Percentiles rank a stretch among this genome's conserved stretches.
Conservation (phyloP, 1,140 invertebrate species). For the Trachymyrmex septentrionalis region DNA sequence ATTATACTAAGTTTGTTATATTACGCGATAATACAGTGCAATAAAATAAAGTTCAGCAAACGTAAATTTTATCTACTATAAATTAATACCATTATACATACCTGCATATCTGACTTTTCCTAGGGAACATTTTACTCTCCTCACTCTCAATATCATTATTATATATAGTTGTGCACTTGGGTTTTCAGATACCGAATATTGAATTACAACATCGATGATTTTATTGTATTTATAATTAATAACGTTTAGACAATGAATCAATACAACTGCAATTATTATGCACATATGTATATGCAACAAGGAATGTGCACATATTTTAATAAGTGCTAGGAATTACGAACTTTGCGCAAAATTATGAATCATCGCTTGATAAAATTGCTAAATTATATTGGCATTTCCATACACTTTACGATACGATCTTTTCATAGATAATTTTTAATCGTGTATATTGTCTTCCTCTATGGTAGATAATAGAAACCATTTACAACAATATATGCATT, state of each 20-base stretch:
- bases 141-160: neutral
- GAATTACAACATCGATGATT: slow-evolving; percentile 67
- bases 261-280: slow-evolving; percentile 75
- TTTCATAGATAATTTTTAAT: slow-evolving; percentile 44
- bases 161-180: neutral
- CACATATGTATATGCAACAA: slow-evolving; percentile 69
- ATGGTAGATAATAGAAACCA: slow-evolving; percentile 41
- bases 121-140: neutral
- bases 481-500: slow-evolving; percentile 61
- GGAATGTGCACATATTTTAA: slow-evolving; percentile 73
- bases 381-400: slow-evolving; percentile 53
- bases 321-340: slow-evolving; percentile 70
- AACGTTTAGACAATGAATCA: slow-evolving; percentile 77
- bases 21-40: slow-evolving; percentile 3
- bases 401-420: slow-evolving; percentile 51
- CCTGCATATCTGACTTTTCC: neutral
- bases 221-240: slow-evolving; percentile 72
- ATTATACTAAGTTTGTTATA: neutral
- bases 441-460: slow-evolving; percentile 30
- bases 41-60: slow-evolving; percentile 26
- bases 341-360: slow-evolving; percentile 57
- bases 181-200: neutral
- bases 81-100: neutral
- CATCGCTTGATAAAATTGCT: slow-evolving; percentile 60
- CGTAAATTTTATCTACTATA: neutral